Evolutionary conservation across 2,888 invertebrate species (phyloP).

Genomic region (Magallana nippona): DNA sequence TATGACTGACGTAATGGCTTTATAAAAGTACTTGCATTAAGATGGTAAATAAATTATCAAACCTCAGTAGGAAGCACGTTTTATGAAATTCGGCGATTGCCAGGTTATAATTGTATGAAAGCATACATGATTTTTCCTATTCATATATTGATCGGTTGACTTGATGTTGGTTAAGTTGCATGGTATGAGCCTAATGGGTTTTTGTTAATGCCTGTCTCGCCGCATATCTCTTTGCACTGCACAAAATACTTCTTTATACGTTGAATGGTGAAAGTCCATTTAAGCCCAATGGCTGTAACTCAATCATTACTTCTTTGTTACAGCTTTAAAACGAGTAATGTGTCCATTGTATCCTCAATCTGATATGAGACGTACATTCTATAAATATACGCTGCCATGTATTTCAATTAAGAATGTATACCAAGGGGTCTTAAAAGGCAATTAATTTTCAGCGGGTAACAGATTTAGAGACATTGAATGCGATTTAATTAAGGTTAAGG

Average conservation of each 20-base stretch:
- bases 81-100: neutral
- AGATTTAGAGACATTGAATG: neutral
- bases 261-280: neutral
- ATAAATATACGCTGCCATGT: neutral
- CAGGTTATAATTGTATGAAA: too few relatives aligned
- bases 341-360: constrained; percentile 13
- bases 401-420: neutral
- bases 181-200: neutral
- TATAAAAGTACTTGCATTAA: too few relatives aligned
- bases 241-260: neutral
- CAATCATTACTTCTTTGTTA: constrained; percentile 2
- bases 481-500: neutral
- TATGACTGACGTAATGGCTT: too few relatives aligned
- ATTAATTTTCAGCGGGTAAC: neutral
- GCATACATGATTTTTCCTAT: too few relatives aligned
- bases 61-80: neutral
- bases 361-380: neutral
- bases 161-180: neutral
- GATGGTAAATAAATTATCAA: neutral
- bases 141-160: neutral
- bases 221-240: constrained; percentile 22
- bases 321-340: neutral
- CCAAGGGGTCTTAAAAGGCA: constrained; percentile 2
- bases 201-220: constrained; percentile 1
- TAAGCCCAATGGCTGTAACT: neutral